Evolutionary conservation across 2,888 invertebrate genomes (phyloP).

Genomic region (Oxycera nigricornis): DNA sequence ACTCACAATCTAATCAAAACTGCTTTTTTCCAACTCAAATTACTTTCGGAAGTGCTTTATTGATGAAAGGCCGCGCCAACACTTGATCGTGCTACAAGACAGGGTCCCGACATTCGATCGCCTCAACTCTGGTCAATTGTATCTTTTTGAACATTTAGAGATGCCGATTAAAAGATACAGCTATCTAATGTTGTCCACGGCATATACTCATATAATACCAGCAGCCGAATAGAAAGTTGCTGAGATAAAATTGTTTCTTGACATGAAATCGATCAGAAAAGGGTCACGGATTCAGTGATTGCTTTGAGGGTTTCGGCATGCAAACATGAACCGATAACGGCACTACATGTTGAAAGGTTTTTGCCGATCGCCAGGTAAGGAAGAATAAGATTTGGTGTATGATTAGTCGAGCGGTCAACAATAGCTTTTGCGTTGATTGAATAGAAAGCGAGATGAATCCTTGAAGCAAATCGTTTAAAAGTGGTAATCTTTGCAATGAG

Average conservation of each 20-base stretch:
- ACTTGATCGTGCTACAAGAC: background rate
- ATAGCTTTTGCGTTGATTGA: background rate
- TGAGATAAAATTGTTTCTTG: constrained; percentile 3
- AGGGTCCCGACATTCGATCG: constrained; percentile 11
- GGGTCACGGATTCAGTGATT: constrained; percentile 7
- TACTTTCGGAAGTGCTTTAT: constrained; percentile 28
- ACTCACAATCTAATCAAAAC: constrained; percentile 9
- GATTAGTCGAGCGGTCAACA: background rate
- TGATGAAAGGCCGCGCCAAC: background rate
- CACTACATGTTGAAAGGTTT: background rate
- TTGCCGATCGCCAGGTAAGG: constrained; percentile 16
- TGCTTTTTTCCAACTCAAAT: constrained; percentile 8
- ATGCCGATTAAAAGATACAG: constrained; percentile 34
- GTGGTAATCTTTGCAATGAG: background rate
- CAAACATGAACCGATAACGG: background rate
- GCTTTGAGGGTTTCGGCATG: constrained; percentile 6
- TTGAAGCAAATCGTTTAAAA: background rate
- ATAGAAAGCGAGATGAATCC: background rate
- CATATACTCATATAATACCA: constrained; percentile 35
- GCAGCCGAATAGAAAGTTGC: constrained; percentile 25
- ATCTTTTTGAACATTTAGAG: constrained; percentile 28
- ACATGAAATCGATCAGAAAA: constrained; percentile 12
- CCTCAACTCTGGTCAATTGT: constrained; percentile 21
- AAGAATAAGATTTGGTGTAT: constrained; percentile 10
- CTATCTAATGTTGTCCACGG: constrained; percentile 11